Evolutionary conservation across 2,888 invertebrate genomes (phyloP).

Genomic region (Keiferia lycopersicella): DNA sequence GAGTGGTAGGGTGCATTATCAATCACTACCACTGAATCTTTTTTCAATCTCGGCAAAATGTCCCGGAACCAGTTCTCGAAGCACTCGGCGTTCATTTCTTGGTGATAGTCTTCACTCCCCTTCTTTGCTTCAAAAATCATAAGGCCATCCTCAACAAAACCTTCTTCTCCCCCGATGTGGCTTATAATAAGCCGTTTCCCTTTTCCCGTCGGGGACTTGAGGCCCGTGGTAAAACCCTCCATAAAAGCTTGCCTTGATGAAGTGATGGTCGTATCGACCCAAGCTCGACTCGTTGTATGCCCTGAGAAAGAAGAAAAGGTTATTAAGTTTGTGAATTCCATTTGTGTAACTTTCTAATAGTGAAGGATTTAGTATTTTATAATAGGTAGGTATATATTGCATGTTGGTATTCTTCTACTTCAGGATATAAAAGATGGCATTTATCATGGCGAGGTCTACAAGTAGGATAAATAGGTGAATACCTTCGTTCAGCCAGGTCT

Average conservation of each 20-base stretch:
- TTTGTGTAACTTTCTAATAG: too few relatives aligned
- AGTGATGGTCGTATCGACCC: not conserved
- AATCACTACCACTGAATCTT: too few relatives aligned
- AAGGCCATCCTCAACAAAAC: not conserved
- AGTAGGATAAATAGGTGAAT: too few relatives aligned
- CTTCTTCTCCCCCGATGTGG: slow-evolving; percentile 2
- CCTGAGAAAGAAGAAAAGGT: not conserved
- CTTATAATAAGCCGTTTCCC: not conserved
- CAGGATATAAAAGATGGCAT: too few relatives aligned
- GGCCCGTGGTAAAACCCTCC: not conserved
- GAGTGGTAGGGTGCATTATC: too few relatives aligned
- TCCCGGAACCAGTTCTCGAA: not conserved
- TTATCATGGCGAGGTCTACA: too few relatives aligned
- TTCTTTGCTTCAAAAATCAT: not conserved
- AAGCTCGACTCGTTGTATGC: not conserved
- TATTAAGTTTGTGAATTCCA: too few relatives aligned
- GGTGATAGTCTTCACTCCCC: not conserved
- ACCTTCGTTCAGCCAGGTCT: too few relatives aligned
- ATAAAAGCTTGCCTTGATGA: not conserved
- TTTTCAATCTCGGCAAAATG: too few relatives aligned
- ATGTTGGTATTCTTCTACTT: too few relatives aligned
- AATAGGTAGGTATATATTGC: too few relatives aligned
- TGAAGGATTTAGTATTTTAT: too few relatives aligned
- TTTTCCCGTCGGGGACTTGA: not conserved
- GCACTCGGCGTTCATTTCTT: not conserved